Percentiles rank a stretch among this genome's conserved stretches.
These are phyloP conservation scores for Amiota minor DNA, from an alignment of 2,888 invertebrate genomes.

Conservation along the genomic window DNA sequence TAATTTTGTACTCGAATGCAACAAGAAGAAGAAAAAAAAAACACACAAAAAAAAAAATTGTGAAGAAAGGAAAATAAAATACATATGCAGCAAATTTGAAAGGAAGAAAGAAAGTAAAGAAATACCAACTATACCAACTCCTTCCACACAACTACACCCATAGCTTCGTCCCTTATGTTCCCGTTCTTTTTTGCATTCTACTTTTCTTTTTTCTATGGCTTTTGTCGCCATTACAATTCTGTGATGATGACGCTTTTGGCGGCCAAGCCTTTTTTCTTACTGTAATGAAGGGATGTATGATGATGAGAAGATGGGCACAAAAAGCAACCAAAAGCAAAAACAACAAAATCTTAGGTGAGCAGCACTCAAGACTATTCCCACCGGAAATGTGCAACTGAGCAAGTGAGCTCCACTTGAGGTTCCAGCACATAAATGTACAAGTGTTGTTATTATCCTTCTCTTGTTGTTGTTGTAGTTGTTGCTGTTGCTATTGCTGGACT, in stretches of 20 bases:
- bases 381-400: conserved; percentile 19
- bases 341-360: no score
- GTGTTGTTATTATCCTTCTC: conserved; percentile 21
- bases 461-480: conserved; percentile 40
- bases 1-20: conserved; percentile 65
- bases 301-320: not conserved
- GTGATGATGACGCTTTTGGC: not conserved
- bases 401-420: conserved; percentile 48
- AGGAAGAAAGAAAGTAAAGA: not conserved
- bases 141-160: not conserved
- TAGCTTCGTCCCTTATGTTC: not conserved
- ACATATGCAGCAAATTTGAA: not conserved
- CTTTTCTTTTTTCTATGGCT: no score
- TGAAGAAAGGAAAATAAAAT: not conserved
- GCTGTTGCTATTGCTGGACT: conserved; percentile 12
- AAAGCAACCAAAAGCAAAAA: not conserved
- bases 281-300: not conserved
- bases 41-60: conserved; percentile 1
- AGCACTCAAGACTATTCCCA: conserved; percentile 5
- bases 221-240: not conserved
- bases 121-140: not conserved
- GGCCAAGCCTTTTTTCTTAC: not conserved
- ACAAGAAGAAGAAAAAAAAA: conserved; percentile 32
- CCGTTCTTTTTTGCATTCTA: not conserved
- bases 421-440: conserved; percentile 38